Evolutionary conservation across 2,113 vertebrate genomes (phyloP), one percentile per base, ranked within the genome.

Genomic region (Forbesichthys agassizii): DNA sequence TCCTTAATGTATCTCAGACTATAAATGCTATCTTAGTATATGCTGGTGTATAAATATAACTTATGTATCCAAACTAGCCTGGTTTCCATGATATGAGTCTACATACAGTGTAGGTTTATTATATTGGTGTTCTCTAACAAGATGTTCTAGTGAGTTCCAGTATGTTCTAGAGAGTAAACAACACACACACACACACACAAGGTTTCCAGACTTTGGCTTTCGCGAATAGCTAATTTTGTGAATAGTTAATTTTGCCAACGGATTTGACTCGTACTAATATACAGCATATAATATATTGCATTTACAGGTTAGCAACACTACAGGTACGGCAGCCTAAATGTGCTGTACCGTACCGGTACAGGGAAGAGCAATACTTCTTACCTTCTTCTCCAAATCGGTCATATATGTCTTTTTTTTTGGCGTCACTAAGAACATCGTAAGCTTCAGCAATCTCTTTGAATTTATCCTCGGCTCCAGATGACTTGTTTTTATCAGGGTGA

Each of bases 381-480:
- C 96, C 96, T 88, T 98, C 96, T 82, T 97, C 96, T 62, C 96
- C 96, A 59, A 86, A 95, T 66, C 94, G 92, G 81, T 98, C 96
- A 66, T 96, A 98, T 48, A 96, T 86, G 27, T 97, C 96, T 73
- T 91, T 94, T 78, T 98, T 98, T 86, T 96, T 95, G 48, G 94
- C 91, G 78, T 98, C 96, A 64, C 96, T 96, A 55, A 98, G 93
- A 12, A 98, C 96, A 64, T 97, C 96, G 63, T 97, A 98, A 56
- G 96, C 96, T 89, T 98, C 96, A 1, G 96, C 96, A 11, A 97
- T 92, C 87, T 97, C 96, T 82, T 97, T 98, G 85, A 98, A 98
- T 73, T 94, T 94, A 68, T 97, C 96, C 84, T 97, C 96, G 0
- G 96, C 94, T 16, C 94, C 94, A 0, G 95, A 84, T 3, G 95